Percentiles rank a stretch among this genome's conserved stretches.
Evolutionary conservation across 1,140 invertebrate species (phyloP).

Genomic region (Gryllus bimaculatus): DNA sequence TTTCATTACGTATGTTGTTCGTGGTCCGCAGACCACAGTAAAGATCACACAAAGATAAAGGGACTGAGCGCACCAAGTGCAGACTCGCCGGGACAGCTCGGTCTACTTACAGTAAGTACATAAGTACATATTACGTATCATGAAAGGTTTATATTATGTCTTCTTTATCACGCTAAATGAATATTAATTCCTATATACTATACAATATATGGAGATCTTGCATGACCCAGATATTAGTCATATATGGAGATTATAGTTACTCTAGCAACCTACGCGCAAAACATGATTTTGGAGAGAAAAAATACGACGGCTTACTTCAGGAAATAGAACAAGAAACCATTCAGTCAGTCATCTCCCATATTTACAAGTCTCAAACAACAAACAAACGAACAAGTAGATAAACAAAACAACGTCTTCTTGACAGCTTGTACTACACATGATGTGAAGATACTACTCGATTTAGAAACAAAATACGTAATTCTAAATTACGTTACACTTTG

Average conservation of each 20-base stretch:
- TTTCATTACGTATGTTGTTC: background rate
- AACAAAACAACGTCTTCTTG: background rate
- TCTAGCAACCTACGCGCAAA: background rate
- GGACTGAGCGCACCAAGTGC: background rate
- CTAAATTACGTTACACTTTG: background rate
- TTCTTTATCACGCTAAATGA: slow-evolving; percentile 1
- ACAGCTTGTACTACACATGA: background rate
- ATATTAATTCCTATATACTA: slow-evolving; percentile 6
- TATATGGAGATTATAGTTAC: slow-evolving; percentile 2
- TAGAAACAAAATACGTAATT: background rate
- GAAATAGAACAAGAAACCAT: background rate
- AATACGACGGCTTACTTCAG: slow-evolving; percentile 1
- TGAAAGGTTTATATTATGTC: slow-evolving; percentile 5
- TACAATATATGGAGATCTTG: slow-evolving; percentile 5
- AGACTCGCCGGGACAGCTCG: background rate
- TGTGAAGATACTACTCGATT: background rate
- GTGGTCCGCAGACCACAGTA: background rate
- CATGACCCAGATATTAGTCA: slow-evolving; percentile 4
- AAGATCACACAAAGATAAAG: background rate
- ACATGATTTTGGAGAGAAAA: background rate
- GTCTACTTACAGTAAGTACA: background rate
- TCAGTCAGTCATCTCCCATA: background rate
- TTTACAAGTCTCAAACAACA: background rate
- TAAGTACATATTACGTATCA: slow-evolving; percentile 5
- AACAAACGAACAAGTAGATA: background rate